Conservation (phyloP, 2,113 vertebrate genomes). For the Halichoerus grypus region DNA sequence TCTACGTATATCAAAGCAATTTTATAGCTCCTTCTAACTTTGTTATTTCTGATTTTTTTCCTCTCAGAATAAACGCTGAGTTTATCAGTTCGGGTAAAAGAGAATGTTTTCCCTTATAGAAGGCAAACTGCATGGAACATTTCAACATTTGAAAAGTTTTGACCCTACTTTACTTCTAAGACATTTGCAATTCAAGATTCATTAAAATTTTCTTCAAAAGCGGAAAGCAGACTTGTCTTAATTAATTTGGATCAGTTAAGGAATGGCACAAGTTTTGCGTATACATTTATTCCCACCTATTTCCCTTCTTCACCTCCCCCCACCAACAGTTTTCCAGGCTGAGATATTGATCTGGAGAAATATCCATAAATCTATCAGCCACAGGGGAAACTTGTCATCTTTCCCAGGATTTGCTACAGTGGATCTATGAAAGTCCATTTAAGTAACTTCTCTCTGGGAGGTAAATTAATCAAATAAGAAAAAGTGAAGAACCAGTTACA, state of each 20-base stretch:
- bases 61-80: constrained; percentile 1
- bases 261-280: not conserved
- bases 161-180: constrained; percentile 27
- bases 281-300: not conserved
- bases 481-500: constrained; percentile 61
- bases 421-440: constrained; percentile 62
- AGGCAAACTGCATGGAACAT: not conserved
- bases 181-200: not conserved
- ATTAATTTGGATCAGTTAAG: constrained; percentile 31
- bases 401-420: constrained; percentile 59
- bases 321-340: not conserved
- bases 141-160: constrained; percentile 46
- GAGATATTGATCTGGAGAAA: constrained; percentile 58
- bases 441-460: constrained; percentile 76
- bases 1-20: constrained; percentile 48
- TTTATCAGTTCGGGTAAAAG: constrained; percentile 56
- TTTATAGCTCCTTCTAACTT: constrained; percentile 56
- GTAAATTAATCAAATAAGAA: constrained; percentile 73
- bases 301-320: too few relatives aligned
- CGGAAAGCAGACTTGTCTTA: not conserved
- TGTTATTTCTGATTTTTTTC: constrained; percentile 53
- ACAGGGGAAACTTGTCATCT: constrained; percentile 46
- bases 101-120: not conserved
- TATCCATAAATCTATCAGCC: constrained; percentile 67
- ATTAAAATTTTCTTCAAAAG: constrained; percentile 2